Conservation (phyloP, 1,140 invertebrate genomes). For the Drosophila ogumai region DNA sequence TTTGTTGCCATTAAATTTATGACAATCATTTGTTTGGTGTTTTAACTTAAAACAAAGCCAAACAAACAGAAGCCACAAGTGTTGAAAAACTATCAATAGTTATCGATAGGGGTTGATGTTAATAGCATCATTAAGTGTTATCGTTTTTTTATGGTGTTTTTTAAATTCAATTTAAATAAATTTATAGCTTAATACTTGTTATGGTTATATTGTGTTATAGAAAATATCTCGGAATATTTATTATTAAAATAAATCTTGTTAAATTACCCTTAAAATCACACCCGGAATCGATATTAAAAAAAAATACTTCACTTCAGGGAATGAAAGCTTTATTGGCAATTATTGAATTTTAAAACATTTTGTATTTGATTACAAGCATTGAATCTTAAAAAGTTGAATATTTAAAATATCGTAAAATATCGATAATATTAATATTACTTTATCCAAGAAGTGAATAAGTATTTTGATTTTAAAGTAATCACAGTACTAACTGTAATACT, state of each 20-base stretch:
- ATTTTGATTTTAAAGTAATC: not conserved
- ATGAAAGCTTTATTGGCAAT: not conserved
- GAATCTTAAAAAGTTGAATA: not conserved
- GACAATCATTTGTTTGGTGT: conserved; percentile 56
- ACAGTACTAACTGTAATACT: not conserved
- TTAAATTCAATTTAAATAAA: not conserved
- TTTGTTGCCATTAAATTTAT: conserved; percentile 49
- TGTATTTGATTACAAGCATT: not conserved
- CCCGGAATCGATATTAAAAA: not conserved
- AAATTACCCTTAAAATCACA: not conserved
- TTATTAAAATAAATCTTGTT: not conserved
- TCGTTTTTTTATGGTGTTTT: not conserved
- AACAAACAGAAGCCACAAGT: conserved; percentile 12
- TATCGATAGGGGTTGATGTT: not conserved
- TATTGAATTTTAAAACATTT: not conserved
- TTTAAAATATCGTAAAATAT: not conserved
- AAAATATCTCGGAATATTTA: no score
- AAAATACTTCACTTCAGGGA: not conserved
- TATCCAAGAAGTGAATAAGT: not conserved
- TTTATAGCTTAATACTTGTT: not conserved
- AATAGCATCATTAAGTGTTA: not conserved
- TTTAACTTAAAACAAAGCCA: conserved; percentile 15
- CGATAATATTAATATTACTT: not conserved
- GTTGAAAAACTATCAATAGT: conserved; percentile 16
- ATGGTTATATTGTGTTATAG: no score